Conservation (phyloP, 2,797 vertebrate genomes). For the Nyctibius grandis region DNA sequence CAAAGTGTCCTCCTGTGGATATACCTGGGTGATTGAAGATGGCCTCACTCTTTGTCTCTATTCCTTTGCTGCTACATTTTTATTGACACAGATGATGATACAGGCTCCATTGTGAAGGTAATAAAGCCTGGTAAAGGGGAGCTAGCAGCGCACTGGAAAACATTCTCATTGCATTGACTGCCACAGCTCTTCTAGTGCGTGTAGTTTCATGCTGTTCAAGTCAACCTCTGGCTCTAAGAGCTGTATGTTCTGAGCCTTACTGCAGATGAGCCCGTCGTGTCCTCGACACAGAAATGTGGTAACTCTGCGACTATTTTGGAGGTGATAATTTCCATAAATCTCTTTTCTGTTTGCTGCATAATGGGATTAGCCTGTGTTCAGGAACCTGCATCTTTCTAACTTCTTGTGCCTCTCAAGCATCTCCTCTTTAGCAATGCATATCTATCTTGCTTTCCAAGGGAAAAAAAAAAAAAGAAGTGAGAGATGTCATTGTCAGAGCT, state of each 20-base stretch:
- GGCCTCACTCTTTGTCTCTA: not conserved
- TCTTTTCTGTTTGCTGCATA: fast-evolving
- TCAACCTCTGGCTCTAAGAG: not conserved
- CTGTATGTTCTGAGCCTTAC: not conserved
- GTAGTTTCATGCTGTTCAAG: not conserved
- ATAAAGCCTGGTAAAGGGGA: not conserved
- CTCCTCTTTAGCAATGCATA: not conserved
- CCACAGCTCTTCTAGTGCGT: not conserved
- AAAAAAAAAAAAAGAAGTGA: not conserved
- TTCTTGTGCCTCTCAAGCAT: not conserved
- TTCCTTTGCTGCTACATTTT: not conserved
- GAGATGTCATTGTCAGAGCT: fast-evolving
- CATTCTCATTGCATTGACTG: fast-evolving
- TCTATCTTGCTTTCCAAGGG: fast-evolving
- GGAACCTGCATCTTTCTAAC: not conserved
- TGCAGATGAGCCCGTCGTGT: not conserved
- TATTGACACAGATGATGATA: not conserved
- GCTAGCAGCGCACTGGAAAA: not conserved
- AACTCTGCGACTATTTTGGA: fast-evolving
- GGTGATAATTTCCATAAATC: not conserved
- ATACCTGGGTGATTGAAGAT: not conserved
- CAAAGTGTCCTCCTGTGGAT: not conserved
- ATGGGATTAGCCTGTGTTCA: no score
- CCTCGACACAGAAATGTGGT: not conserved
- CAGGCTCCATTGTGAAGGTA: not conserved